Evolutionary conservation across 2,113 vertebrate genomes (phyloP).

Genomic region (Pteropus alecto): DNA sequence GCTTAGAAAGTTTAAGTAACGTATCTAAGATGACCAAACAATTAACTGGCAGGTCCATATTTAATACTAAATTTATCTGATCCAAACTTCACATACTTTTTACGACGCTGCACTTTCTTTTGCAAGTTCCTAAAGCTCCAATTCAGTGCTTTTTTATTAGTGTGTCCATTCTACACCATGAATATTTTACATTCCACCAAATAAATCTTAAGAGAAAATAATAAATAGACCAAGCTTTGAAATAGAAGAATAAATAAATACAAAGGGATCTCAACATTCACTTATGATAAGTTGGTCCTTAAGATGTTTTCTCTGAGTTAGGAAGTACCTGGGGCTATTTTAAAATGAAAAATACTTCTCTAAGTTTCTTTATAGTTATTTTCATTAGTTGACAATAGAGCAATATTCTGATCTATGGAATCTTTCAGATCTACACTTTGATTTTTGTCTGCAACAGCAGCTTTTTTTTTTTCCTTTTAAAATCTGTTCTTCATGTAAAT

Average conservation of each 20-base stretch:
- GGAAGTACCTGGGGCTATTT: background rate
- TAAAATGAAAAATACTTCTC: constrained; percentile 25
- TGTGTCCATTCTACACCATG: background rate
- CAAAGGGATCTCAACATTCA: background rate
- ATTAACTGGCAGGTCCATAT: background rate
- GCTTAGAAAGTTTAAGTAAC: background rate
- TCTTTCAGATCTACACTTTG: background rate
- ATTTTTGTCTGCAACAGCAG: background rate
- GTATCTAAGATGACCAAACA: background rate
- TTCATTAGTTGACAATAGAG: constrained; percentile 33
- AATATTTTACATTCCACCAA: background rate
- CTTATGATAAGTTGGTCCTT: constrained; percentile 1
- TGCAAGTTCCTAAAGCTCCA: background rate
- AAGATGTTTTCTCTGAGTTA: background rate
- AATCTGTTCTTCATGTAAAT: background rate
- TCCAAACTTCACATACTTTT: background rate
- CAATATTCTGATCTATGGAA: constrained; percentile 39
- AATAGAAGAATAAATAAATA: background rate
- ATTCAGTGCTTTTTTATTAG: background rate
- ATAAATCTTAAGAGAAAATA: background rate
- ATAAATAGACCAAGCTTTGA: background rate
- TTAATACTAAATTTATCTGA: background rate
- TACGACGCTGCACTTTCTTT: background rate
- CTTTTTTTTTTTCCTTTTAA: background rate
- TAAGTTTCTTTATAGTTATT: background rate